Conservation (phyloP, 2,113 vertebrate genomes). For the Hucho hucho region DNA sequence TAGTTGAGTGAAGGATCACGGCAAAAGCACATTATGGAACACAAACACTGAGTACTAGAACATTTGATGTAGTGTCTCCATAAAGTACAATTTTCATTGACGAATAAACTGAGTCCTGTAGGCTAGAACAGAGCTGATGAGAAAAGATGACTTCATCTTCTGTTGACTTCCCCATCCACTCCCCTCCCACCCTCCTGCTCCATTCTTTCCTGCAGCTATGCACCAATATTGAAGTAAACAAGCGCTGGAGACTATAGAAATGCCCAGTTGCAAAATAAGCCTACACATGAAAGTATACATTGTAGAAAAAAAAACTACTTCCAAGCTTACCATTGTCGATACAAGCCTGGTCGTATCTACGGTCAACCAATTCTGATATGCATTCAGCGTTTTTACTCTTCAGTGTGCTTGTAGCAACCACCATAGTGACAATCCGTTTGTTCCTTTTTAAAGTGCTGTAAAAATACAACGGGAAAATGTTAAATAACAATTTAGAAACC, state of each 20-base stretch:
- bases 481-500: not conserved
- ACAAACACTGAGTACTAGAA: not conserved
- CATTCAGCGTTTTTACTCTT: slow-evolving; percentile 66
- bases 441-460: slow-evolving; percentile 30
- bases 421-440: slow-evolving; percentile 53
- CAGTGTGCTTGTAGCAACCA: slow-evolving; percentile 68
- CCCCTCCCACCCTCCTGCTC: slow-evolving; percentile 21
- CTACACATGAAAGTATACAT: no score
- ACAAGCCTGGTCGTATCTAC: slow-evolving; percentile 61
- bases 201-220: slow-evolving; percentile 53
- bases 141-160: slow-evolving; percentile 69
- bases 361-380: slow-evolving; percentile 56
- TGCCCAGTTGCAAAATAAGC: slow-evolving; percentile 12
- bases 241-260: slow-evolving; percentile 35
- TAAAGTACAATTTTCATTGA: not conserved
- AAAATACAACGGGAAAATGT: not conserved
- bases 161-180: slow-evolving; percentile 32
- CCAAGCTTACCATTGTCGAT: slow-evolving; percentile 73
- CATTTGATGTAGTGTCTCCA: not conserved
- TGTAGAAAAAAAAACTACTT: not conserved
- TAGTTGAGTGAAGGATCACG: not conserved
- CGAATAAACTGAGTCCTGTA: not conserved
- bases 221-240: slow-evolving; percentile 59
- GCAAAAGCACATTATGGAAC: not conserved
- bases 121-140: not conserved